A percentile compares a stretch with the other conserved stretches of the same genome.
Conservation (phyloP, 2,888 invertebrate species). For the Aleiodes alternator region DNA sequence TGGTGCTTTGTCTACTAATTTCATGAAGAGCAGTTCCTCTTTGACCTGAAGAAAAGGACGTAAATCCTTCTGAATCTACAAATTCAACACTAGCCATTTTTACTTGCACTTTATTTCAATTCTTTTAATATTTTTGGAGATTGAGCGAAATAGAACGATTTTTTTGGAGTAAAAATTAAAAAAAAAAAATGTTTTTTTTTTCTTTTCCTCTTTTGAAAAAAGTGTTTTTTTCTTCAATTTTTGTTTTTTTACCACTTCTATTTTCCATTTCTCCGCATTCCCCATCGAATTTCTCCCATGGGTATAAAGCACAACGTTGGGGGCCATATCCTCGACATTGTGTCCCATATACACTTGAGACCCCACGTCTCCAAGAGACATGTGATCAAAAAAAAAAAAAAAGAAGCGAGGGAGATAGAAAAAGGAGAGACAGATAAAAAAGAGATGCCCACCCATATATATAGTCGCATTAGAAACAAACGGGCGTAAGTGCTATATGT, state of each 20-base stretch:
- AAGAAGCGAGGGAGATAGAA: neutral
- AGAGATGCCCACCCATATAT: neutral
- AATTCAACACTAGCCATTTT: conserved; percentile 47
- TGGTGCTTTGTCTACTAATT: conserved; percentile 69
- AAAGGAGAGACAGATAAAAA: neutral
- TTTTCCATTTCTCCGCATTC: neutral
- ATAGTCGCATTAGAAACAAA: neutral
- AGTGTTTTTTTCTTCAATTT: too few species aligned
- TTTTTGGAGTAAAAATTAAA: too few species aligned
- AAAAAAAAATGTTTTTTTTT: too few species aligned
- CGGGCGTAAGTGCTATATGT: too few species aligned
- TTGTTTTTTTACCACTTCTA: neutral
- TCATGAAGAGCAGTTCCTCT: conserved; percentile 44
- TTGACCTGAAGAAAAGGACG: too few species aligned
- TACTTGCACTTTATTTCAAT: neutral
- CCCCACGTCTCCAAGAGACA: conserved; percentile 5
- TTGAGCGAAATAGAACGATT: neutral
- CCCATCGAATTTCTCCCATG: conserved; percentile 27
- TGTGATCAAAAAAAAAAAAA: conserved; percentile 20
- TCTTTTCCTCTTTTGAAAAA: too few species aligned
- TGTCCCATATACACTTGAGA: conserved; percentile 31
- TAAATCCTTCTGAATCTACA: neutral
- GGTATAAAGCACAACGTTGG: conserved; percentile 15
- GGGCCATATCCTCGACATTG: conserved; percentile 15
- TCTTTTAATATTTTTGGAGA: neutral